phyloP scores from a whole-genome alignment of 2,888 invertebrate species.

The Brachycybe producta region DNA sequence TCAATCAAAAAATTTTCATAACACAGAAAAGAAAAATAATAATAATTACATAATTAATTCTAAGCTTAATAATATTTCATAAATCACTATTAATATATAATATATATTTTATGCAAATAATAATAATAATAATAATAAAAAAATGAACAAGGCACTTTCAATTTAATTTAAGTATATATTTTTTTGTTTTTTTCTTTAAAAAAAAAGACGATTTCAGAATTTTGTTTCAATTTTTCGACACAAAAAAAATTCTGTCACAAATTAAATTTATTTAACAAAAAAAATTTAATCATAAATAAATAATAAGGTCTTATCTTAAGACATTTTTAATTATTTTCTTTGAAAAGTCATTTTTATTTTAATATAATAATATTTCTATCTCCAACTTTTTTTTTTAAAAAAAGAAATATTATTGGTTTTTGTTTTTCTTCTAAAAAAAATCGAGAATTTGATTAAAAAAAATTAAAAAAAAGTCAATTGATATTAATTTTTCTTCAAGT shows the following conservation, averaged over 20 bases:
- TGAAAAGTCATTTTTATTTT: neutral
- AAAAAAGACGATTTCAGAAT: too few species aligned
- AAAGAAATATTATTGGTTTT: neutral
- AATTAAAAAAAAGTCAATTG: neutral
- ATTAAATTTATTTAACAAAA: too few species aligned
- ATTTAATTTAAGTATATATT: too few species aligned
- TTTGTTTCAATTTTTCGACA: too few species aligned
- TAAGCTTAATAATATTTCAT: too few species aligned
- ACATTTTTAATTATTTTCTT: neutral
- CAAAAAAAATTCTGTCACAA: too few species aligned
- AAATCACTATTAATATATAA: neutral
- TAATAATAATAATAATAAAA: too few species aligned
- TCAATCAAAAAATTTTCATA: neutral
- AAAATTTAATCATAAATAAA: conserved; percentile 14
- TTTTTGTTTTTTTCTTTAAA: too few species aligned
- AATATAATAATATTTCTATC: neutral
- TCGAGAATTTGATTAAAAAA: neutral
- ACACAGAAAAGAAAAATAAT: neutral
- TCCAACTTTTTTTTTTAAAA: conserved; percentile 5
- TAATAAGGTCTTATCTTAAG: conserved; percentile 4
- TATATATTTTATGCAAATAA: too few species aligned
- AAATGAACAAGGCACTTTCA: too few species aligned
- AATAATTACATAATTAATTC: too few species aligned
- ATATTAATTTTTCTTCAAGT: neutral
- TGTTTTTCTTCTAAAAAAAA: neutral